Percentiles rank a stretch among this genome's conserved stretches.
phyloP scores from a whole-genome alignment of 2,113 vertebrate genomes.

The Ophiodon elongatus region DNA sequence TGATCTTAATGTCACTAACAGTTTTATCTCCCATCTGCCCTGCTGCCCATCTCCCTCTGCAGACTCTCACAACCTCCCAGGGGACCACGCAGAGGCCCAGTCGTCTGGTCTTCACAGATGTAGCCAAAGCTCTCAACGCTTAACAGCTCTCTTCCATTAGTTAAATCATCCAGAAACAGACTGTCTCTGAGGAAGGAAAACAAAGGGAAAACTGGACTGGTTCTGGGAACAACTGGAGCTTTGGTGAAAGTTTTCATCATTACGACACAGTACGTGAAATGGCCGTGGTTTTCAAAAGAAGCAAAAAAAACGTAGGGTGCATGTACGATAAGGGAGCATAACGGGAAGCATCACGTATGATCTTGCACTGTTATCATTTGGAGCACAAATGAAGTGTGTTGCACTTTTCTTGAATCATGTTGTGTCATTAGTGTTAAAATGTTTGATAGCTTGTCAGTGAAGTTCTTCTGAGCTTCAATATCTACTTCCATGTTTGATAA shows the following conservation, averaged over 20 bases:
- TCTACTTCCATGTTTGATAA: slow-evolving; percentile 64
- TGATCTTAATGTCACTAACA: slow-evolving; percentile 6
- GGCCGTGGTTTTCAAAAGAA: slow-evolving; percentile 23
- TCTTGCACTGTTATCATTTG: slow-evolving; percentile 67
- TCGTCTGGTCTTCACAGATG: slow-evolving; percentile 95
- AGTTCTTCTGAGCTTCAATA: slow-evolving; percentile 59
- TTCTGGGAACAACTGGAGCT: slow-evolving; percentile 26
- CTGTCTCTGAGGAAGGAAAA: slow-evolving; percentile 52
- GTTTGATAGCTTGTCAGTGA: slow-evolving; percentile 60
- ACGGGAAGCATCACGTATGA: slow-evolving; percentile 40
- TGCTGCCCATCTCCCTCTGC: slow-evolving; percentile 46
- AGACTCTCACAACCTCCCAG: slow-evolving; percentile 91
- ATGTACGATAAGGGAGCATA: slow-evolving; percentile 51
- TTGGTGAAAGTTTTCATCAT: slow-evolving; percentile 26
- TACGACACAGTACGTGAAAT: background rate
- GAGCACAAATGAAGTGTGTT: slow-evolving; percentile 50
- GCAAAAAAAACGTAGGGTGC: slow-evolving; percentile 13
- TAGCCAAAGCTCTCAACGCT: slow-evolving; percentile 94
- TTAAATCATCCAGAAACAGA: slow-evolving; percentile 24
- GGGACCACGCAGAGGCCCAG: slow-evolving; percentile 93
- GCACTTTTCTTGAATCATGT: slow-evolving; percentile 59
- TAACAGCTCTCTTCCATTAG: slow-evolving; percentile 76
- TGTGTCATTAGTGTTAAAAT: slow-evolving; percentile 58
- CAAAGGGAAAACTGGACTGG: slow-evolving; percentile 47
- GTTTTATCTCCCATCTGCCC: slow-evolving; percentile 24